phyloP scores from a whole-genome alignment of 2,888 invertebrate species.

The Sphaerophoria rueppellii region DNA sequence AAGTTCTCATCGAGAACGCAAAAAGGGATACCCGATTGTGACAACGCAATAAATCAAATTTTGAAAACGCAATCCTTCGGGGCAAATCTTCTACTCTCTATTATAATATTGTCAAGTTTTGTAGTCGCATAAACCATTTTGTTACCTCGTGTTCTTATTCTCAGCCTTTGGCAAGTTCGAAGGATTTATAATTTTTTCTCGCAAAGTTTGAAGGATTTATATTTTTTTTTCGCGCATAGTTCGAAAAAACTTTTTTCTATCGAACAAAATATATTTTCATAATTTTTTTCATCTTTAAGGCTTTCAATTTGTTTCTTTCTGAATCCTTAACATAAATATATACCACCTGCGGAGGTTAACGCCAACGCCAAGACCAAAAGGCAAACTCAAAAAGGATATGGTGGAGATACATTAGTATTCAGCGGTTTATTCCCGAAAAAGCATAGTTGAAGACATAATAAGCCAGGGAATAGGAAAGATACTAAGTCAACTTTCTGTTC shows the following conservation, averaged over 20 bases:
- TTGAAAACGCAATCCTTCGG: not conserved
- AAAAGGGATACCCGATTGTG: too few relatives aligned
- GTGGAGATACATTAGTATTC: constrained; percentile 46
- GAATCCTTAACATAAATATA: not conserved
- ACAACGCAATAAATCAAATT: too few relatives aligned
- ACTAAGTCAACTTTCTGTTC: constrained; percentile 19
- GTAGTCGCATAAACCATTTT: constrained; percentile 16
- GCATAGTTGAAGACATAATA: not conserved
- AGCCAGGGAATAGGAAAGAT: not conserved
- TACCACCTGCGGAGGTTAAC: not conserved
- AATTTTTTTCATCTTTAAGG: too few relatives aligned
- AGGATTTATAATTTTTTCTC: too few relatives aligned
- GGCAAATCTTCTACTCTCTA: constrained; percentile 8
- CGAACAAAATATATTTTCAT: too few relatives aligned
- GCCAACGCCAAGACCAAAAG: not conserved
- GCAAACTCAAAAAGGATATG: constrained; percentile 33
- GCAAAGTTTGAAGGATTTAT: too few relatives aligned
- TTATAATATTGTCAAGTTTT: constrained; percentile 27
- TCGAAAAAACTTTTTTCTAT: too few relatives aligned
- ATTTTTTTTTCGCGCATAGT: too few relatives aligned
- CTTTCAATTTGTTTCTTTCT: not conserved
- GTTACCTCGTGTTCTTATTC: not conserved
- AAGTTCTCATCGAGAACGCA: too few relatives aligned
- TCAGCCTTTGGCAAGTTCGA: too few relatives aligned
- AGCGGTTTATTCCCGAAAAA: constrained; percentile 37